A percentile compares a stretch with the other conserved stretches of the same genome.
These are phyloP conservation scores for Catocala nupta DNA, from an alignment of 2,888 invertebrate species.

Conservation along the genomic window DNA sequence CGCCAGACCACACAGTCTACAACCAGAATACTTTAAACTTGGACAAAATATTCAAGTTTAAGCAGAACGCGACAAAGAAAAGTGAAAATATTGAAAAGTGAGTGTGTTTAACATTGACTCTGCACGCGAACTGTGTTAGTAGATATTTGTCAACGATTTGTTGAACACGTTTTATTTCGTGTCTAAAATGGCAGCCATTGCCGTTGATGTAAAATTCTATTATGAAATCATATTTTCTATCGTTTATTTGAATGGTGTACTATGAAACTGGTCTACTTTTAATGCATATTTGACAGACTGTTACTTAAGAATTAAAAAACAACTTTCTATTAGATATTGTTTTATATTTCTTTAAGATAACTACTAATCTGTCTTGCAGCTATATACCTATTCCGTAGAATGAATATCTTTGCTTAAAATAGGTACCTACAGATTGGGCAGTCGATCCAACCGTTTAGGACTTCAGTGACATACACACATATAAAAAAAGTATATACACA, in stretches of 20 bases:
- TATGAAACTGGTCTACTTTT: not conserved
- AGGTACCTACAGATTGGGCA: too few relatives aligned
- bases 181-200: constrained; percentile 15
- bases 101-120: constrained; percentile 11
- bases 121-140: constrained; percentile 25
- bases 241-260: constrained; percentile 5
- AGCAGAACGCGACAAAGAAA: constrained; percentile 47
- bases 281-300: too few relatives aligned
- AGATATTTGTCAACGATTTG: constrained; percentile 4
- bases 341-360: too few relatives aligned
- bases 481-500: too few relatives aligned
- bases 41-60: constrained; percentile 78
- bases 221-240: constrained; percentile 5
- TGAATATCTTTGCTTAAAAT: too few relatives aligned
- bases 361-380: too few relatives aligned
- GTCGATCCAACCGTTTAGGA: too few relatives aligned
- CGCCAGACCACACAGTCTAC: constrained; percentile 76
- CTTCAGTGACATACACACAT: too few relatives aligned
- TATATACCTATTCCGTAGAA: too few relatives aligned
- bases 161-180: constrained; percentile 5
- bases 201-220: constrained; percentile 10
- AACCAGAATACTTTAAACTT: constrained; percentile 82
- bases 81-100: constrained; percentile 47
- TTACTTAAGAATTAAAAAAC: too few relatives aligned
- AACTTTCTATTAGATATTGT: too few relatives aligned